phyloP scores from a whole-genome alignment of 2,113 vertebrate species.

The Tretioscincus oriximinensis region DNA sequence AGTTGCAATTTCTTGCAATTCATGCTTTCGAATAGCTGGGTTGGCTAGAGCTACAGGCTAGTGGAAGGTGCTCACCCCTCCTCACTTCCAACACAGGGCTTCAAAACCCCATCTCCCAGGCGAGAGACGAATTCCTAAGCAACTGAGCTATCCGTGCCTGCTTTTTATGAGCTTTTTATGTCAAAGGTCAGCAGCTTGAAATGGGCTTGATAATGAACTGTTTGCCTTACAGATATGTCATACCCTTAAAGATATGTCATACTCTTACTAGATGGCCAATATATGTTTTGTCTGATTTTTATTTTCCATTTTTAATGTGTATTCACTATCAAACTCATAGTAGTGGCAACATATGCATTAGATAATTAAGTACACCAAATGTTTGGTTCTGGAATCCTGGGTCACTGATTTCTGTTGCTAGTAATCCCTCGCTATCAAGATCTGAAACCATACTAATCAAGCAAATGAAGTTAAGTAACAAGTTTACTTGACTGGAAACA shows the following conservation, averaged over 20 bases:
- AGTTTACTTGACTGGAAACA: constrained; percentile 27
- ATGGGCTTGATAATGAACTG: too few species aligned
- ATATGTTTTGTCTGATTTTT: neutral
- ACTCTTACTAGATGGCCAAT: neutral
- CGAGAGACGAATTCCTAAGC: too few species aligned
- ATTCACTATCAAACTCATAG: neutral
- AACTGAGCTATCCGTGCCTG: too few species aligned
- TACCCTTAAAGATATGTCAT: neutral
- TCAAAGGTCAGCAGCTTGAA: too few species aligned
- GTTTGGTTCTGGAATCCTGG: constrained; percentile 20
- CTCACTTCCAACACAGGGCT: too few species aligned
- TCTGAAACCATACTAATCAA: constrained; percentile 1
- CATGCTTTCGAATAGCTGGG: too few species aligned
- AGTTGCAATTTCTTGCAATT: too few species aligned
- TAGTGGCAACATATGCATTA: neutral
- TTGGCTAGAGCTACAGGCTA: too few species aligned
- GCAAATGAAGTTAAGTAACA: constrained; percentile 17
- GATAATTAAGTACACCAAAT: constrained; percentile 30
- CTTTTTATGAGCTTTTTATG: too few species aligned
- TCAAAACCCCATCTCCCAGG: too few species aligned
- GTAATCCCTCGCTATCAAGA: constrained; percentile 1
- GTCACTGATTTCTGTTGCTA: neutral
- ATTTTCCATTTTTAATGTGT: neutral
- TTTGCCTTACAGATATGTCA: neutral
- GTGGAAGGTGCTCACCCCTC: too few species aligned